A percentile compares a stretch with the other conserved stretches of the same genome.
Evolutionary conservation across 2,113 vertebrate genomes (phyloP).

Genomic region (Psephotus haematonotus): DNA sequence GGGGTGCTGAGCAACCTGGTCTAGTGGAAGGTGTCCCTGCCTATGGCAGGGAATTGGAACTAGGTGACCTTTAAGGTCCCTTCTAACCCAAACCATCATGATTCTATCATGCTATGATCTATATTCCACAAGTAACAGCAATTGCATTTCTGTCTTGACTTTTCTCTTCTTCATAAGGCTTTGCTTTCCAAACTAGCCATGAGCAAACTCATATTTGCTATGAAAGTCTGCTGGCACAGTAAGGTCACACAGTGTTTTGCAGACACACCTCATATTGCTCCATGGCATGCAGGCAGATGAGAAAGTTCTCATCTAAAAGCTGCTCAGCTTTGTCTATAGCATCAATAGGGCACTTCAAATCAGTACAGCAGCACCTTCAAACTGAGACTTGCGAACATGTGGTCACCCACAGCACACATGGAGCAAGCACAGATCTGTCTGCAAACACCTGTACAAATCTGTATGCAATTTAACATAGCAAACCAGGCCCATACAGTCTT

Average conservation of each 20-base stretch:
- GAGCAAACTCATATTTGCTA: background rate
- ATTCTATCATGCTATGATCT: background rate
- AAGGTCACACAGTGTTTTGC: background rate
- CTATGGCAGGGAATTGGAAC: background rate
- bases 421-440: background rate
- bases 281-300: background rate
- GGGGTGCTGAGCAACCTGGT: background rate
- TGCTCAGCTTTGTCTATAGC: background rate
- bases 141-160: background rate
- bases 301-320: background rate
- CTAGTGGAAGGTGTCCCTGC: background rate
- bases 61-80: background rate
- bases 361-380: background rate
- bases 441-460: background rate
- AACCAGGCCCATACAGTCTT: background rate
- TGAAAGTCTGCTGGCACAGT: background rate
- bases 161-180: background rate
- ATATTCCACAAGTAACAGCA: background rate
- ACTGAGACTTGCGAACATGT: background rate
- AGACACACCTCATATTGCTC: background rate
- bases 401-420: background rate
- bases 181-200: background rate
- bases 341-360: background rate
- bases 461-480: background rate
- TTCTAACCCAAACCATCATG: background rate